Evolutionary conservation across 1,140 invertebrate genomes (phyloP).

Genomic region (Ladona fulva): DNA sequence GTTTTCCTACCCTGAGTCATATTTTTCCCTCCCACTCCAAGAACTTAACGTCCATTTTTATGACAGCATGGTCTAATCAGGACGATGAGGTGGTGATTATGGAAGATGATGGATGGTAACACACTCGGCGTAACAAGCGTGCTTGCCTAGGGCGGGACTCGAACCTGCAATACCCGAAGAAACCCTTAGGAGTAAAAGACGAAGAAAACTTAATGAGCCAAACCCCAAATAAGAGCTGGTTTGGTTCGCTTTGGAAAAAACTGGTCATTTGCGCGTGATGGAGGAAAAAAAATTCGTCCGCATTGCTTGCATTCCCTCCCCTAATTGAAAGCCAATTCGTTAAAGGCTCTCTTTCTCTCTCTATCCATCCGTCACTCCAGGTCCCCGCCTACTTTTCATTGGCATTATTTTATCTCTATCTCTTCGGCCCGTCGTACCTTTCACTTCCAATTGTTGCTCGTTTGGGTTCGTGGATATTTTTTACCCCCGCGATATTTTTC

Average conservation of each 20-base stretch:
- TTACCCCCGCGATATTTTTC: no score
- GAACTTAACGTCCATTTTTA: background rate
- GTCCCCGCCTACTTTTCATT: no score
- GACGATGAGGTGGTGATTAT: constrained; percentile 4
- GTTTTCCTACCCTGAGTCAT: background rate
- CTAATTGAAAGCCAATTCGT: constrained; percentile 1
- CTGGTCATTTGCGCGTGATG: background rate
- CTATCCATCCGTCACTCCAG: background rate
- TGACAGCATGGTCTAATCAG: background rate
- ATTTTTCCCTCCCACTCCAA: background rate
- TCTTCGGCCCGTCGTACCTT: no score
- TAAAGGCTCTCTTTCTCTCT: background rate
- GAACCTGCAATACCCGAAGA: background rate
- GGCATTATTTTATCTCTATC: no score
- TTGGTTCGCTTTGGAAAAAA: background rate
- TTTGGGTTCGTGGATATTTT: no score
- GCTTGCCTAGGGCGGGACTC: background rate
- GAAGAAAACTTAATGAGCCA: no score
- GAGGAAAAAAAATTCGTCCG: background rate
- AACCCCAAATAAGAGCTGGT: no score
- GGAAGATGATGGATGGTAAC: background rate
- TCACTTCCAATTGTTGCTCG: no score
- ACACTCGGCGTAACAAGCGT: background rate
- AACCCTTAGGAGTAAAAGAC: no score
- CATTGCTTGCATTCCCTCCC: background rate